Evolutionary conservation across 1,140 invertebrate genomes (phyloP).

Genomic region (Temnothorax curvispinosus): DNA sequence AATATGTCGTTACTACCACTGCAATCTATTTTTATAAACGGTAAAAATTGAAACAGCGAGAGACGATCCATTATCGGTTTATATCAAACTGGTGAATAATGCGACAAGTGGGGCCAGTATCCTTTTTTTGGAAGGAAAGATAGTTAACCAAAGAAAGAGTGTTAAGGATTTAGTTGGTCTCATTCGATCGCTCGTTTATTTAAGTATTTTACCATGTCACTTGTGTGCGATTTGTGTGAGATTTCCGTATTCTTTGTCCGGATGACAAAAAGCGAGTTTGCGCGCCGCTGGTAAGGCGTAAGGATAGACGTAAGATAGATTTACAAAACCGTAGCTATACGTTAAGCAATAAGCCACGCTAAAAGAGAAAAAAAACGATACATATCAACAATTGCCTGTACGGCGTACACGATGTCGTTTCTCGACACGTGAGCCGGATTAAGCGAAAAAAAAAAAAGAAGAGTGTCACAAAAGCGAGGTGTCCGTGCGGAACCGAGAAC

Average conservation of each 20-base stretch:
- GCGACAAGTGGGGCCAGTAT: conserved; percentile 11
- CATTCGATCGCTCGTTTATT: not conserved
- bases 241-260: conserved; percentile 35
- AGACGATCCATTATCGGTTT: not conserved
- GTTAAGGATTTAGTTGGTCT: not conserved
- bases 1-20: not conserved
- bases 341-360: conserved; percentile 75
- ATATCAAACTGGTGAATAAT: not conserved
- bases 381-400: conserved; percentile 80
- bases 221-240: conserved; percentile 22
- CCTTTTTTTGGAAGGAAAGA: not conserved
- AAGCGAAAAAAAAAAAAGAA: conserved; percentile 41
- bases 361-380: conserved; percentile 75
- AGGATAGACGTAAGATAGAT: conserved; percentile 44
- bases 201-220: not conserved
- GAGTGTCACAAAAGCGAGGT: conserved; percentile 32
- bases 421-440: conserved; percentile 44
- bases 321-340: conserved; percentile 62
- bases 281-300: conserved; percentile 54
- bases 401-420: conserved; percentile 41
- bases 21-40: conserved; percentile 8
- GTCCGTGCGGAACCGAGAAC: not conserved
- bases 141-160: conserved; percentile 1
- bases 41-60: not conserved
- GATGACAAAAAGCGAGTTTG: conserved; percentile 43